These are phyloP conservation scores for Harpalus rubripes DNA, from an alignment of 2,888 invertebrate species.

Conservation along the genomic window DNA sequence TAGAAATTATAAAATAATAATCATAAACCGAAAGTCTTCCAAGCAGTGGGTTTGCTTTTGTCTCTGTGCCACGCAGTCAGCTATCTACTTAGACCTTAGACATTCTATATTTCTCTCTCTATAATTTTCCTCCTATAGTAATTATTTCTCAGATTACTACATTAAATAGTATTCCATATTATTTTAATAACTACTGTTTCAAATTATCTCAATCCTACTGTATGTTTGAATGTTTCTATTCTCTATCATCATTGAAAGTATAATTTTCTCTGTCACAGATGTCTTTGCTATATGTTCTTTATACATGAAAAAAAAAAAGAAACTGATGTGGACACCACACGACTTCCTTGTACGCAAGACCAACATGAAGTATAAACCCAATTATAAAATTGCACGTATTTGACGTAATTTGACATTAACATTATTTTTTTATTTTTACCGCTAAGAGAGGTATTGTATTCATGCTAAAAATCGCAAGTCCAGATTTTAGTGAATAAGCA, in stretches of 20 bases:
- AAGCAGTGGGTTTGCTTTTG: neutral
- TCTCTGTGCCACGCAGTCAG: no score
- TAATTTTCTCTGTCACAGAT: constrained; percentile 39
- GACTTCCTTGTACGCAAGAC: no score
- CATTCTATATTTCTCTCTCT: constrained; percentile 21
- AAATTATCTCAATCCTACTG: constrained; percentile 9
- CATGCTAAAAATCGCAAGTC: no score
- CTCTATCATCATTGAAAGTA: constrained; percentile 13
- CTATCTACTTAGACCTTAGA: constrained; percentile 36
- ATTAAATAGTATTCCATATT: constrained; percentile 33
- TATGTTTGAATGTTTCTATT: constrained; percentile 5
- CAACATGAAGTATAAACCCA: no score
- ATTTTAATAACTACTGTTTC: constrained; percentile 30
- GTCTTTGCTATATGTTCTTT: constrained; percentile 12
- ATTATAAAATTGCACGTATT: no score
- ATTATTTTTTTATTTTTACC: no score
- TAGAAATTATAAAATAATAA: constrained; percentile 30
- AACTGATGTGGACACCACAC: no score
- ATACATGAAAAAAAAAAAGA: constrained; percentile 28
- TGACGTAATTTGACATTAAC: no score
- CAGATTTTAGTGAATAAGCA: no score
- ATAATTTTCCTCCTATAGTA: constrained; percentile 13
- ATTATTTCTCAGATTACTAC: constrained; percentile 27
- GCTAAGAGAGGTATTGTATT: no score
- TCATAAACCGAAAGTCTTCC: neutral